Conservation (phyloP, 1,140 invertebrate species). For the Pemphigus obesinymphae region DNA sequence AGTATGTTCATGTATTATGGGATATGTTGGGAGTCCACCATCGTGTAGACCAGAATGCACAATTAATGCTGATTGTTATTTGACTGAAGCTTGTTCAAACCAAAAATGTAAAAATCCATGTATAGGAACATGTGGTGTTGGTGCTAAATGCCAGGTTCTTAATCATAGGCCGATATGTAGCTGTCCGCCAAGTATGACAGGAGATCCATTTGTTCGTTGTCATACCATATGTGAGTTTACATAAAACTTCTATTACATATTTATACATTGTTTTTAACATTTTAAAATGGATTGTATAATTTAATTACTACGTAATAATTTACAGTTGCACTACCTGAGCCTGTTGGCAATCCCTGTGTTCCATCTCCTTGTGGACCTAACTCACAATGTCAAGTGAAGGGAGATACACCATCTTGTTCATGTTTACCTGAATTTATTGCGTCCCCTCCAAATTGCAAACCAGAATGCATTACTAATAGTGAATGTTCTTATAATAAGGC, state of each 20-base stretch:
- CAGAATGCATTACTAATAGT: constrained; percentile 56
- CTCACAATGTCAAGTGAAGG: constrained; percentile 59
- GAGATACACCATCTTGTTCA: constrained; percentile 58
- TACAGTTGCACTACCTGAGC: constrained; percentile 44
- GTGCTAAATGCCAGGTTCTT: constrained; percentile 54
- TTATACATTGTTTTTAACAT: neutral
- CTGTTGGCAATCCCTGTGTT: constrained; percentile 53
- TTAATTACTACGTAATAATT: neutral
- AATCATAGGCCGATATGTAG: constrained; percentile 61
- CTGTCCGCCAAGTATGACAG: constrained; percentile 50
- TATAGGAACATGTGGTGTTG: constrained; percentile 59
- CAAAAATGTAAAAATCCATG: constrained; percentile 62
- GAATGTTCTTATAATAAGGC: constrained; percentile 56
- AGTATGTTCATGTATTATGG: constrained; percentile 60
- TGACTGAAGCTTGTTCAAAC: constrained; percentile 58
- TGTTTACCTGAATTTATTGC: constrained; percentile 54
- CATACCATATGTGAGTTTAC: constrained; percentile 43
- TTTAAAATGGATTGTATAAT: neutral
- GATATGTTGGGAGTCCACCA: constrained; percentile 60
- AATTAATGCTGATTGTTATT: constrained; percentile 58
- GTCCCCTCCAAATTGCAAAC: constrained; percentile 54
- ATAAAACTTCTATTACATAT: neutral
- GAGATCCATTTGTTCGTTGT: constrained; percentile 50
- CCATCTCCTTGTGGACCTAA: constrained; percentile 63
- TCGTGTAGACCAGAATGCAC: constrained; percentile 62